Percentiles rank a stretch among this genome's conserved stretches.
These are phyloP conservation scores for Hippasteria phrygiana DNA, from an alignment of 53 echinoderm and acorn worm species.

Conservation along the genomic window DNA sequence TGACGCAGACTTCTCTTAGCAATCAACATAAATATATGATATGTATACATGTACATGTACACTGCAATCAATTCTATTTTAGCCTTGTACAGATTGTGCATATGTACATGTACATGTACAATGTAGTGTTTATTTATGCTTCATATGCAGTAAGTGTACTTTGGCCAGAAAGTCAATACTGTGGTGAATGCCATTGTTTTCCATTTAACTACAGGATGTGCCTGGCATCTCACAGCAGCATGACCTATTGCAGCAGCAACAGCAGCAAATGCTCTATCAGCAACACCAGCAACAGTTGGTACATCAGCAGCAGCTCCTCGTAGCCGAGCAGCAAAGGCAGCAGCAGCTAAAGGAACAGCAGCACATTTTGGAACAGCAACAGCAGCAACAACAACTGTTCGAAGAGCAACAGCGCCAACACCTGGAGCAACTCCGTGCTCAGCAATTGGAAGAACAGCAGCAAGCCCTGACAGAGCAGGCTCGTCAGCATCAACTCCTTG, in stretches of 20 bases:
- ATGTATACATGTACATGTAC: too few species aligned
- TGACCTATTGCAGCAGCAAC: conserved; percentile 38
- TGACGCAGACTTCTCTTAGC: too few species aligned
- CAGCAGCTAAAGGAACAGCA: conserved; percentile 62
- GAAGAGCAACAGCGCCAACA: conserved; percentile 44
- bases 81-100: too few species aligned
- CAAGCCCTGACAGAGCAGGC: conserved; percentile 33
- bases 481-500: conserved; percentile 36
- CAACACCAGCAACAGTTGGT: conserved; percentile 41
- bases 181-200: too few species aligned
- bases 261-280: conserved; percentile 36
- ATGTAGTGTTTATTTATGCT: background rate
- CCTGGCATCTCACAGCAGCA: conserved; percentile 35
- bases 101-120: background rate
- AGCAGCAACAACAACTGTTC: conserved; percentile 48
- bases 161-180: conserved; percentile 3
- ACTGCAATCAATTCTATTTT: too few species aligned
- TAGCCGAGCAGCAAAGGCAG: conserved; percentile 54
- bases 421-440: conserved; percentile 44
- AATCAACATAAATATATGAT: too few species aligned
- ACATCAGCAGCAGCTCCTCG: conserved; percentile 31
- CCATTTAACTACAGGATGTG: conserved; percentile 13
- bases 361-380: conserved; percentile 51
- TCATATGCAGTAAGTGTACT: conserved; percentile 11
- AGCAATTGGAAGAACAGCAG: conserved; percentile 50